A percentile compares a stretch with the other conserved stretches of the same genome.
These are phyloP conservation scores for Laupala kohalensis DNA, from an alignment of 1,140 invertebrate genomes.

Conservation along the genomic window DNA sequence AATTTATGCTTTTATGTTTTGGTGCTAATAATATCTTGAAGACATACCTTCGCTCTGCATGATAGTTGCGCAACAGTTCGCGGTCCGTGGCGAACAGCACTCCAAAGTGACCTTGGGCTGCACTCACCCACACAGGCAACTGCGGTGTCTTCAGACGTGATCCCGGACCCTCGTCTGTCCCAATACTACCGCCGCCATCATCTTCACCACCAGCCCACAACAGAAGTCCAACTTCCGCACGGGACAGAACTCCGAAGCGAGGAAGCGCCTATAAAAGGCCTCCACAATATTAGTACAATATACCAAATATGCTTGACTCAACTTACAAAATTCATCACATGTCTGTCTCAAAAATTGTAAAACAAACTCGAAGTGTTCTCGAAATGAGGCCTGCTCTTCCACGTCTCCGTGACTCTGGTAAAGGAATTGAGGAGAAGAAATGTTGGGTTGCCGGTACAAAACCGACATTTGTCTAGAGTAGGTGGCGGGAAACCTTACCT, in stretches of 20 bases:
- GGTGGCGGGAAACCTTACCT: too few species aligned
- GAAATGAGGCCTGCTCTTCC: too few species aligned
- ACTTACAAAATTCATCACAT: too few species aligned
- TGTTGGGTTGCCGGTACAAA: too few species aligned
- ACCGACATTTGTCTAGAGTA: too few species aligned
- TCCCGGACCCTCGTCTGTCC: slow-evolving; percentile 32
- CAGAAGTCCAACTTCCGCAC: slow-evolving; percentile 57
- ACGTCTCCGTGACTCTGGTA: too few species aligned
- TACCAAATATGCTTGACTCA: too few species aligned
- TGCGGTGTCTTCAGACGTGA: slow-evolving; percentile 71
- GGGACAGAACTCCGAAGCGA: slow-evolving; percentile 53
- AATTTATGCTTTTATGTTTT: neutral
- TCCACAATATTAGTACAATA: too few species aligned
- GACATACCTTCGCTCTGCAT: slow-evolving; percentile 58
- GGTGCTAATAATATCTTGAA: neutral
- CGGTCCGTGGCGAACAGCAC: slow-evolving; percentile 67
- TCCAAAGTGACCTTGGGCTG: slow-evolving; percentile 57
- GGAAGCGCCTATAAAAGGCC: slow-evolving; percentile 46
- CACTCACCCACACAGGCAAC: slow-evolving; percentile 64
- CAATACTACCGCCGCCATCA: neutral
- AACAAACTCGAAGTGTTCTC: too few species aligned
- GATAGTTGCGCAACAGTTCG: slow-evolving; percentile 66
- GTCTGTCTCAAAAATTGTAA: too few species aligned
- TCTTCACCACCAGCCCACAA: slow-evolving; percentile 42
- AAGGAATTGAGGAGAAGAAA: too few species aligned